These are phyloP conservation scores for Mastigias papua DNA, from an alignment of 30 jellyfish, hydroid and myxozoan species.

Conservation along the genomic window DNA sequence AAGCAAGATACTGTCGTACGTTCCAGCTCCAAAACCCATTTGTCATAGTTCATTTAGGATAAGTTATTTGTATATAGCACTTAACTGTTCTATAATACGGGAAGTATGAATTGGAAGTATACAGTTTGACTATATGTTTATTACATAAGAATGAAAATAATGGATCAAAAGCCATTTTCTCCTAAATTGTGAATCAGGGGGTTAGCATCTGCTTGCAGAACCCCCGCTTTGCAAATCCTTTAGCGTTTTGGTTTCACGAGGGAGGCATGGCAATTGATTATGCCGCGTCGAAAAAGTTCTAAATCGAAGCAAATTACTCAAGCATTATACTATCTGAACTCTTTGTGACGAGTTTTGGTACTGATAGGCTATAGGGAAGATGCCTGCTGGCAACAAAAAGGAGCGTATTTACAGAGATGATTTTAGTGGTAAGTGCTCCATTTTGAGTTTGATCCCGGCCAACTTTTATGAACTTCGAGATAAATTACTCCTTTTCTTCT, in stretches of 20 bases:
- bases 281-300: neutral
- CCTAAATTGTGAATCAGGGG: slow-evolving; percentile 56
- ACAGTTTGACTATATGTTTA: no score
- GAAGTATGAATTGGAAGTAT: no score
- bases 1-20: no score
- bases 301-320: neutral
- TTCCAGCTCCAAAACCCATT: no score
- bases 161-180: slow-evolving; percentile 68
- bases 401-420: slow-evolving; percentile 66
- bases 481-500: neutral
- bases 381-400: slow-evolving; percentile 77
- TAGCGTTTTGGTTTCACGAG: slow-evolving; percentile 49
- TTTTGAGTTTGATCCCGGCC: neutral
- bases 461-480: neutral
- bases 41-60: no score
- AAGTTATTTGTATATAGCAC: no score
- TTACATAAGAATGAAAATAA: neutral
- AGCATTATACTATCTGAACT: neutral
- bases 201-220: slow-evolving; percentile 55
- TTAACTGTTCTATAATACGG: no score
- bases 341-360: neutral
- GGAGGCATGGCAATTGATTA: slow-evolving; percentile 6
- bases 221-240: slow-evolving; percentile 66
- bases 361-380: neutral
- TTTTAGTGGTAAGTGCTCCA: slow-evolving; percentile 65